phyloP scores from a whole-genome alignment of 2,888 invertebrate species.

The Trichopria drosophilae region DNA sequence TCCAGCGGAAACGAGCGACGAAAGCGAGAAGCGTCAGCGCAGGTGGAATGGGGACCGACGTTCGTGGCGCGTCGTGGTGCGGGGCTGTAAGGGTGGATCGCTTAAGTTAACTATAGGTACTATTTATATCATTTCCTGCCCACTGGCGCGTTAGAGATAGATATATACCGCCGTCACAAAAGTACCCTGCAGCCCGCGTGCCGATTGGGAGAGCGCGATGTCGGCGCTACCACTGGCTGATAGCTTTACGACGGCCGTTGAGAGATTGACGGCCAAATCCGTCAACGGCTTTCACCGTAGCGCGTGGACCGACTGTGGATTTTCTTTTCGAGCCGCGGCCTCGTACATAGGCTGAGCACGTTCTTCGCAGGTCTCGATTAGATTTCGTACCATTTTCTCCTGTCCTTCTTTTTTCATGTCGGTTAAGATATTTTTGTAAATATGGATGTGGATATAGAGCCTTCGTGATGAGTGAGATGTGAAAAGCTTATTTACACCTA shows the following conservation, averaged over 20 bases:
- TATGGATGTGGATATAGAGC: no score
- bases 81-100: no score
- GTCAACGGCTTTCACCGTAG: constrained; percentile 48
- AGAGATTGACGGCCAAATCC: constrained; percentile 56
- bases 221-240: constrained; percentile 40
- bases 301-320: constrained; percentile 45
- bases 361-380: no score
- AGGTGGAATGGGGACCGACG: constrained; percentile 2
- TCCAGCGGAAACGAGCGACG: constrained; percentile 12
- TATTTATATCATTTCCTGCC: constrained; percentile 45
- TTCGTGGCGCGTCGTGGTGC: no score
- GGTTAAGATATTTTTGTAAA: no score
- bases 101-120: no score
- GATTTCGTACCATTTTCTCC: no score
- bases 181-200: constrained; percentile 16
- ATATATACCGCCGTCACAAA: constrained; percentile 33
- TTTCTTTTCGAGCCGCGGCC: constrained; percentile 41
- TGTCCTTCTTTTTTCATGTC: no score
- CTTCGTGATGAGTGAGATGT: no score
- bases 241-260: constrained; percentile 50
- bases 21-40: constrained; percentile 13
- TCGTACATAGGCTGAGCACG: constrained; percentile 49
- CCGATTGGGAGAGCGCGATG: constrained; percentile 34
- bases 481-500: no score
- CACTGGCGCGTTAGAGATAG: constrained; percentile 38